phyloP scores from a whole-genome alignment of 2,113 vertebrate species.

The Gorsachius goisagi region DNA sequence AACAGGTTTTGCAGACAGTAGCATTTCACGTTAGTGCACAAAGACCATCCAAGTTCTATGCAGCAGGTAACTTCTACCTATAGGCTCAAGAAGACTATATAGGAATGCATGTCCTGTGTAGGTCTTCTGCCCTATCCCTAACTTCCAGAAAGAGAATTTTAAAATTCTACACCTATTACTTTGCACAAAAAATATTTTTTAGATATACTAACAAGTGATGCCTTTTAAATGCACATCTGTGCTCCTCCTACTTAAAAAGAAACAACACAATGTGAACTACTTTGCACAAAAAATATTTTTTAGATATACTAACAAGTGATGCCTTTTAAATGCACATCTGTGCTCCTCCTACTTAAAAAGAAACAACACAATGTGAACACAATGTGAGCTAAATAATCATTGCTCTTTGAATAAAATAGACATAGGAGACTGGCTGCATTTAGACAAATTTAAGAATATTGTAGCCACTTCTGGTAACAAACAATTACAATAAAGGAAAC shows the following conservation, averaged over 20 bases:
- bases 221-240: not conserved
- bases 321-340: not conserved
- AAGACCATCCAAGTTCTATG: not conserved
- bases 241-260: not conserved
- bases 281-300: not conserved
- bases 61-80: not conserved
- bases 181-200: not conserved
- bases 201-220: not conserved
- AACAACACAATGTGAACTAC: not conserved
- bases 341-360: not conserved
- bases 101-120: not conserved
- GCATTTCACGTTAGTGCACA: not conserved
- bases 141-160: not conserved
- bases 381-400: not conserved
- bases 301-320: not conserved
- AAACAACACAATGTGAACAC: not conserved
- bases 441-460: not conserved
- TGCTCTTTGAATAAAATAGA: not conserved
- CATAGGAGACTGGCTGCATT: not conserved
- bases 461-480: not conserved
- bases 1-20: not conserved
- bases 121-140: not conserved
- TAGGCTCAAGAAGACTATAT: not conserved
- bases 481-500: not conserved
- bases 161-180: not conserved